These are phyloP conservation scores for Dastarcus helophoroides DNA, from an alignment of 2,888 invertebrate genomes.

Conservation along the genomic window DNA sequence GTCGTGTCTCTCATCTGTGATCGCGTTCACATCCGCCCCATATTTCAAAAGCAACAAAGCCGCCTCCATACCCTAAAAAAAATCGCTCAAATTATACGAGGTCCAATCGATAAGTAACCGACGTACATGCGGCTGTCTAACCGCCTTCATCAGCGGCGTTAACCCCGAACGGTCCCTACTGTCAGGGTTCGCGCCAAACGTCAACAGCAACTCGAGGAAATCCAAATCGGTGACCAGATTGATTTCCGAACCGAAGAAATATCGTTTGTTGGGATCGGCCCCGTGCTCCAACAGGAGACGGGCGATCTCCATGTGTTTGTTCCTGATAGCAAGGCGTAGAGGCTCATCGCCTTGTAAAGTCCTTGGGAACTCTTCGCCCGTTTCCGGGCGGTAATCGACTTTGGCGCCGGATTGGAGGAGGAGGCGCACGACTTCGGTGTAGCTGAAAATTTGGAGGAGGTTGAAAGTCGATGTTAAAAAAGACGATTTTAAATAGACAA, in stretches of 20 bases:
- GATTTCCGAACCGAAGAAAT: conserved; percentile 84
- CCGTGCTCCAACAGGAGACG: conserved; percentile 67
- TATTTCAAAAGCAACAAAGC: conserved; percentile 63
- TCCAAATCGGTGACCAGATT: conserved; percentile 75
- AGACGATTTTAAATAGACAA: no score
- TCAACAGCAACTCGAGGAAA: conserved; percentile 68
- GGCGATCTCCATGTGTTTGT: conserved; percentile 66
- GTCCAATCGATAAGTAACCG: conserved; percentile 3
- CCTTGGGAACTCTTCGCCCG: conserved; percentile 57
- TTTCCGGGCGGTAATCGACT: conserved; percentile 67
- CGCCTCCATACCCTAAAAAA: conserved; percentile 57
- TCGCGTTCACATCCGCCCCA: conserved; percentile 79
- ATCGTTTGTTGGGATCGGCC: conserved; percentile 80
- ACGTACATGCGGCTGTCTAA: conserved; percentile 56
- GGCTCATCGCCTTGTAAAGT: conserved; percentile 77
- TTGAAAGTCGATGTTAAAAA: no score
- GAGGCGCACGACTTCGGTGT: conserved; percentile 56
- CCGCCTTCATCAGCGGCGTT: conserved; percentile 86
- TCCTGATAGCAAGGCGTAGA: conserved; percentile 75
- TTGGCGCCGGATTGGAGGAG: conserved; percentile 67
- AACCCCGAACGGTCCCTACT: conserved; percentile 76
- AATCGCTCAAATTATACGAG: conserved; percentile 3
- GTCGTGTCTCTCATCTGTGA: conserved; percentile 77
- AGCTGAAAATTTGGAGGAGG: conserved; percentile 39
- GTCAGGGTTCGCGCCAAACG: conserved; percentile 81